A percentile compares a stretch with the other conserved stretches of the same genome.
phyloP scores from a whole-genome alignment of 2,888 invertebrate species.

The Ormyrus thymus region DNA sequence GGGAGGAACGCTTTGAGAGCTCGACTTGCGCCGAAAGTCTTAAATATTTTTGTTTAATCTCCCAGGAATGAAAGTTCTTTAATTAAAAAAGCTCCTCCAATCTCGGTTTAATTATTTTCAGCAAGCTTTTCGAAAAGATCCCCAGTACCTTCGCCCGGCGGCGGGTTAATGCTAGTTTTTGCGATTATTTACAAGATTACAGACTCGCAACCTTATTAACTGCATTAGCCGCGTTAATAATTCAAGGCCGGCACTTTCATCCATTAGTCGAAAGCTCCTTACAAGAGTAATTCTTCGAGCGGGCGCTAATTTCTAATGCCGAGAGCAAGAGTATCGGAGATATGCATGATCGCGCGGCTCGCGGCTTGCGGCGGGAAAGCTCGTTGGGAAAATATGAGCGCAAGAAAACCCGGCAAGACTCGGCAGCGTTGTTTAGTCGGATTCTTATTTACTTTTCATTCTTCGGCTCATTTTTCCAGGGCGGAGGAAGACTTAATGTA shows the following conservation, averaged over 20 bases:
- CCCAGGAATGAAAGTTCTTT: not conserved
- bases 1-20: no score
- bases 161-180: no score
- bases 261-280: no score
- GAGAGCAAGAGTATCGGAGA: constrained; percentile 27
- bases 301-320: constrained; percentile 23
- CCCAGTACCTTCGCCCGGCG: no score
- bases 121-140: no score
- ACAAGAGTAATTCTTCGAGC: not conserved
- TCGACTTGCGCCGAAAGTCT: no score
- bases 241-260: no score
- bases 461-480: constrained; percentile 63
- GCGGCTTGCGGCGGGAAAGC: not conserved
- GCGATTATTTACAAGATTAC: no score
- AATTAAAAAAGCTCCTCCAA: constrained; percentile 1
- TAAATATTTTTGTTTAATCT: constrained; percentile 11
- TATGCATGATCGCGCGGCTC: not conserved
- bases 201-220: not conserved
- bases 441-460: constrained; percentile 69
- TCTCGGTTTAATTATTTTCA: constrained; percentile 2
- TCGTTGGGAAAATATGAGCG: no score
- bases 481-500: constrained; percentile 6
- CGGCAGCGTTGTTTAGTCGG: constrained; percentile 57
- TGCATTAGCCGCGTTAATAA: not conserved
- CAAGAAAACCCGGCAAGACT: no score